Percentiles rank a stretch among this genome's conserved stretches.
Conservation (phyloP, 2,888 invertebrate species). For the Cephus spinipes region DNA sequence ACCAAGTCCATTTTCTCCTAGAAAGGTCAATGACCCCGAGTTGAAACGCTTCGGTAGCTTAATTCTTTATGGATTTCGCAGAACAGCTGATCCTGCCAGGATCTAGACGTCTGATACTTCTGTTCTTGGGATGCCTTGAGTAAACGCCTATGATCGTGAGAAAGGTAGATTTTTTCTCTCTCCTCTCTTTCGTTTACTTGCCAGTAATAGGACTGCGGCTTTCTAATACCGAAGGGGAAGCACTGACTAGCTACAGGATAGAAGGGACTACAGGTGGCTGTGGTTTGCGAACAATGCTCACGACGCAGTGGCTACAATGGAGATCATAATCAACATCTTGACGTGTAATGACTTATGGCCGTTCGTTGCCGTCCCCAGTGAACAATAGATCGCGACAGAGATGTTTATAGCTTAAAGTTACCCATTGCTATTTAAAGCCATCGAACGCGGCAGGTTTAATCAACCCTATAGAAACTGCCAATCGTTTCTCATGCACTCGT, state of each 20-base stretch:
- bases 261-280: conserved; percentile 47
- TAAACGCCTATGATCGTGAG: conserved; percentile 7
- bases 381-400: conserved; percentile 57
- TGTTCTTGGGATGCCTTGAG: not conserved
- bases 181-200: not conserved
- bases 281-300: conserved; percentile 55
- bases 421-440: conserved; percentile 7
- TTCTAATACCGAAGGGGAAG: conserved; percentile 10
- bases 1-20: not conserved
- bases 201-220: conserved; percentile 11
- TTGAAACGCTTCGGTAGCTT: not conserved
- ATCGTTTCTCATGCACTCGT: not conserved
- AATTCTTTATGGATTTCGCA: not conserved
- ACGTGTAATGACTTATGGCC: conserved; percentile 60
- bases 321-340: conserved; percentile 61
- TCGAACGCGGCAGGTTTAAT: conserved; percentile 3
- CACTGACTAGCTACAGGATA: not conserved
- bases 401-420: conserved; percentile 50
- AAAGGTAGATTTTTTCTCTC: not conserved
- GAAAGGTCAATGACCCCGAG: not conserved
- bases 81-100: not conserved
- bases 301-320: conserved; percentile 56
- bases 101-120: not conserved
- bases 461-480: not conserved
- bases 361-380: conserved; percentile 23